Evolutionary conservation across 2,888 invertebrate genomes (phyloP), one percentile per base, ranked within the genome.

Genomic region (Pseudolycoriella hygida): DNA sequence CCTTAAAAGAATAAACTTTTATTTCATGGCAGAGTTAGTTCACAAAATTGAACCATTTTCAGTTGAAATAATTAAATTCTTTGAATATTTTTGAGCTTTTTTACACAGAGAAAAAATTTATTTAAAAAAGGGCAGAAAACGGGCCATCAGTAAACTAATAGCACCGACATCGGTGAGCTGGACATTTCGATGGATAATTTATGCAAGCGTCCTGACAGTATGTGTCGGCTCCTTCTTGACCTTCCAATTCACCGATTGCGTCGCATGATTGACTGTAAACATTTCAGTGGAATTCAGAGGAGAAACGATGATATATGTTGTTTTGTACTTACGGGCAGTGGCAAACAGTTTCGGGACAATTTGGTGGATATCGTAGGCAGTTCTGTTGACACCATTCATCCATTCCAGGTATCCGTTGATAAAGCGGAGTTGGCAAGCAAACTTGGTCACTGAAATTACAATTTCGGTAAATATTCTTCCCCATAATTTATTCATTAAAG

Each of bases 191-290:
- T 4, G 76, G 77, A 60, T 83, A 81, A 40, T 81, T 79, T 52
- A 90, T 74, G 64, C 89, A 90, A 55, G 81, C 74, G 61, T 89
- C 87, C 73, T 85, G 76, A 60, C 90, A 90, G 60, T 84, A 82
- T 19, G 82, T 77, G 54, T 85, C 86, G 0, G 87, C 85, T 6
- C 84, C 87, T 1, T 73, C 71, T 39, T 72, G 69, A 10, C 80
- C 80, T 53, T 72, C 74, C 48, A 83, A 60, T 55, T 84, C 80
- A 2, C 88, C 88, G 19, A 84, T 68, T 1, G 86, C 86, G 48
- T 83, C 80, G 60, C 89, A 89, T n/a, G 73, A 73, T 58, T 79
- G 74, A 45, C 88, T 88, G 64, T 12, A 70, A 61, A 40, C 45
- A n/a, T 30, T 31, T 37, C 25, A n/a, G n/a, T n/a, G n/a, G 11